phyloP scores from a whole-genome alignment of 92 coral and sea anemone genomes.

The Parazoanthus darwini region DNA sequence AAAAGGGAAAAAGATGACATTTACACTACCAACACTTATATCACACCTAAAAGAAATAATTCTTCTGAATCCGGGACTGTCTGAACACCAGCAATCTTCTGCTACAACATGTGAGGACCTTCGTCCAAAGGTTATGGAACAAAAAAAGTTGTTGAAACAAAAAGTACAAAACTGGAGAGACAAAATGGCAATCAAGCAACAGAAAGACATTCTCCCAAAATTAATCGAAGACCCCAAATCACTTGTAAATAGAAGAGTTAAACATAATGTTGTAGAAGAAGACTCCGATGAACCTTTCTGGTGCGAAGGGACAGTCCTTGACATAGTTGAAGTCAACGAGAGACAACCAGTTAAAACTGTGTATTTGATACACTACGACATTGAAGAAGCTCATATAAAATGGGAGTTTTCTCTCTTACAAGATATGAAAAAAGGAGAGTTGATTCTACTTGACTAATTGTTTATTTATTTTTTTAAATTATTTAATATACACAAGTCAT shows the following conservation, averaged over 20 bases:
- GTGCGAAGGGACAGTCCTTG: conserved; percentile 8
- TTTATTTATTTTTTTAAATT: background rate
- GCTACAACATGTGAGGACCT: background rate
- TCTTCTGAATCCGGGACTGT: background rate
- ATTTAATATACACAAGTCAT: background rate
- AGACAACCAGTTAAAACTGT: conserved; percentile 7
- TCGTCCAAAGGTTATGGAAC: conserved; percentile 1
- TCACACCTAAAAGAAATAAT: background rate
- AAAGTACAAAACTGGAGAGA: background rate
- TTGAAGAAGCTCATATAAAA: background rate
- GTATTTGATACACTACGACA: background rate
- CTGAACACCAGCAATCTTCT: background rate
- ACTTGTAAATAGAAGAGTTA: background rate
- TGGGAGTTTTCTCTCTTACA: conserved; percentile 15
- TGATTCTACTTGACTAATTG: background rate
- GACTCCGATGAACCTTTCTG: background rate
- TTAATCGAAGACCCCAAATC: background rate
- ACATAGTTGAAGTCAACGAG: background rate
- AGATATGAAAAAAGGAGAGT: background rate
- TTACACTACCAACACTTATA: too few species aligned
- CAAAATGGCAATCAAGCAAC: conserved; percentile 18
- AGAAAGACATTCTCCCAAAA: conserved; percentile 3
- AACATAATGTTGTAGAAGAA: background rate
- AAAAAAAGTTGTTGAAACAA: background rate
- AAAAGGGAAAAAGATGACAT: background rate